phyloP scores from a whole-genome alignment of 2,888 invertebrate genomes.

The Caenorhabditis becei region DNA sequence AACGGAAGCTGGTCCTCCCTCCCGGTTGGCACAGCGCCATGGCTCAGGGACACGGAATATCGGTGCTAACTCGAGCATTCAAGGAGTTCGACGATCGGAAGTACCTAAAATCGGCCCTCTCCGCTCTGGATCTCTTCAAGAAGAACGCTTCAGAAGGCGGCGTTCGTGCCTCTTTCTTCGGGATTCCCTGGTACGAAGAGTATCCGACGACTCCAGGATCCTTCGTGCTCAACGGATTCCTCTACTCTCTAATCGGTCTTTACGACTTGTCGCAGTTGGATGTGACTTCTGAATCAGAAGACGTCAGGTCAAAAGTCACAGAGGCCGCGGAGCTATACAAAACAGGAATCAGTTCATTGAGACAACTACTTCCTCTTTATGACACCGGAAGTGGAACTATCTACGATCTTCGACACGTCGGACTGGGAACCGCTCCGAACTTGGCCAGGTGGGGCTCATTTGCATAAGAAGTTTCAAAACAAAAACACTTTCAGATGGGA shows the following conservation, averaged over 20 bases:
- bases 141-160: slow-evolving; percentile 86
- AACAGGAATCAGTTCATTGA: slow-evolving; percentile 87
- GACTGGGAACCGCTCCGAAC: slow-evolving; percentile 88
- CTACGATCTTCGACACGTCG: slow-evolving; percentile 96
- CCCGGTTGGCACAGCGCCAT: slow-evolving; percentile 98
- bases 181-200: slow-evolving; percentile 94
- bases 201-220: slow-evolving; percentile 96
- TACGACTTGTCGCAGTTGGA: slow-evolving; percentile 87
- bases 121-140: slow-evolving; percentile 89
- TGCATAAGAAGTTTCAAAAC: no score
- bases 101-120: slow-evolving; percentile 90
- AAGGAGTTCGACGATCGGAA: slow-evolving; percentile 83
- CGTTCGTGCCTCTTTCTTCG: slow-evolving; percentile 87
- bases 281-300: neutral
- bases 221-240: slow-evolving; percentile 98
- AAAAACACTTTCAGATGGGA: slow-evolving; percentile 89
- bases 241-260: slow-evolving; percentile 95
- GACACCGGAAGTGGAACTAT: slow-evolving; percentile 96
- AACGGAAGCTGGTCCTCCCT: slow-evolving; percentile 88
- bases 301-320: neutral
- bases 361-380: slow-evolving; percentile 90
- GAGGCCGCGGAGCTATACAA: slow-evolving; percentile 66
- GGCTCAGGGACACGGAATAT: slow-evolving; percentile 95
- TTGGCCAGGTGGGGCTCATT: slow-evolving; percentile 87
- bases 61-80: slow-evolving; percentile 93